Percentiles rank a stretch among this genome's conserved stretches.
Conservation (phyloP, 2,888 invertebrate species). For the Heliconius hortense region DNA sequence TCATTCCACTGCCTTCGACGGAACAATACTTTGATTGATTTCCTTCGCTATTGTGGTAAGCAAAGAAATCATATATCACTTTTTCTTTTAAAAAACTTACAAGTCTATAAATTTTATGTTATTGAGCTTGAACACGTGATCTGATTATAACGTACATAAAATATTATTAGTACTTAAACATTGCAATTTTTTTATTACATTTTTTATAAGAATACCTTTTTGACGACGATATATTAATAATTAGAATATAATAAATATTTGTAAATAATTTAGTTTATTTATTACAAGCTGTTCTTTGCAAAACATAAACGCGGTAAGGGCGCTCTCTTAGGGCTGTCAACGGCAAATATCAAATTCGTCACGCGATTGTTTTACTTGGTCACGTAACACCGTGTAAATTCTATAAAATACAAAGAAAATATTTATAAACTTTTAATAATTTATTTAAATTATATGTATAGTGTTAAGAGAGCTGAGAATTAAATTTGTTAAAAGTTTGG, state of each 20-base stretch:
- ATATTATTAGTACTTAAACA: background rate
- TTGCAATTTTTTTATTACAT: background rate
- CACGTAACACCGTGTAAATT: slow-evolving; percentile 47
- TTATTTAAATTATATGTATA: background rate
- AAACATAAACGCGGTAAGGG: slow-evolving; percentile 30
- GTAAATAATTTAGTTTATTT: background rate
- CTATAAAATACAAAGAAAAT: slow-evolving; percentile 37
- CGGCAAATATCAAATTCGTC: slow-evolving; percentile 51
- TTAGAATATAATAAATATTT: background rate
- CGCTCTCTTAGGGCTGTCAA: slow-evolving; percentile 45
- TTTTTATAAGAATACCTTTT: background rate
- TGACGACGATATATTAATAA: background rate
- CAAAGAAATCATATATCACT: slow-evolving; percentile 10
- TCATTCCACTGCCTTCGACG: background rate
- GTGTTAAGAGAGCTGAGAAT: background rate
- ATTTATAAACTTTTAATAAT: slow-evolving; percentile 14
- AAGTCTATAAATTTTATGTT: slow-evolving; percentile 8
- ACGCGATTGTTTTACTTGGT: slow-evolving; percentile 54
- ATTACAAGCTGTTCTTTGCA: slow-evolving; percentile 29
- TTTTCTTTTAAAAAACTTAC: slow-evolving; percentile 8
- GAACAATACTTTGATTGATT: slow-evolving; percentile 3
- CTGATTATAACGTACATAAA: slow-evolving; percentile 4
- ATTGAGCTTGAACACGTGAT: slow-evolving; percentile 19
- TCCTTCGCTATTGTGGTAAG: background rate
- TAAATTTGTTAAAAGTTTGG: background rate